Evolutionary conservation across 1,140 invertebrate species (phyloP).

Genomic region (Venturia canescens): DNA sequence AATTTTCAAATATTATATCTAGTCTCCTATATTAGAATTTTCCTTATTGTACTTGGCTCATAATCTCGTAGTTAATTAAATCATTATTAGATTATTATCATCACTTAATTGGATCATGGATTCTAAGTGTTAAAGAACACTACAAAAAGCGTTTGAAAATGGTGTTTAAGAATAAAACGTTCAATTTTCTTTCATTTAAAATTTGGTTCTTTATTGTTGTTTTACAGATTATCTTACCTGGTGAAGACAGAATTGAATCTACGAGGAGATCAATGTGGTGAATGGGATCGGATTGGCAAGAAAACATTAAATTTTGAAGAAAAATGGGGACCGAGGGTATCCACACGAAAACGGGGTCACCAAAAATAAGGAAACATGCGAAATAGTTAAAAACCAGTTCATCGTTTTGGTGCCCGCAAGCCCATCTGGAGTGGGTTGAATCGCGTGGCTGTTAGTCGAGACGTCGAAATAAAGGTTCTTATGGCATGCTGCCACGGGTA

Average conservation of each 20-base stretch:
- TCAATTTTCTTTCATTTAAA: not conserved
- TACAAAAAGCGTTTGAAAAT: not conserved
- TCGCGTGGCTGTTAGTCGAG: not conserved
- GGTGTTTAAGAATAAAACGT: not conserved
- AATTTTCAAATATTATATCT: no score
- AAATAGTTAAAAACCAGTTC: not conserved
- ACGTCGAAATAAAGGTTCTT: not conserved
- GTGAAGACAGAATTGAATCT: not conserved
- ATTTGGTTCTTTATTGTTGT: not conserved
- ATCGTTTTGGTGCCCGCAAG: not conserved
- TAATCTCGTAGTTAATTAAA: no score
- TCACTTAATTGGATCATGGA: no score
- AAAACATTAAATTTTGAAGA: not conserved
- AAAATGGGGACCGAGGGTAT: not conserved
- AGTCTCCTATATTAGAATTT: no score
- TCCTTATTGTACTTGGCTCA: no score
- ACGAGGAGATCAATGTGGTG: not conserved
- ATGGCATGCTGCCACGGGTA: conserved; percentile 17
- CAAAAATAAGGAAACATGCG: not conserved
- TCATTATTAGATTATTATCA: no score
- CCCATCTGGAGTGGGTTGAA: not conserved
- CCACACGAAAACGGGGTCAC: not conserved
- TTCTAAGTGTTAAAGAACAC: no score
- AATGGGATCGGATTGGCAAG: not conserved
- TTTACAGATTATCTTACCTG: not conserved